Percentiles rank a stretch among this genome's conserved stretches.
These are phyloP conservation scores for Mechanitis mazaeus DNA, from an alignment of 2,888 invertebrate genomes.

Conservation along the genomic window DNA sequence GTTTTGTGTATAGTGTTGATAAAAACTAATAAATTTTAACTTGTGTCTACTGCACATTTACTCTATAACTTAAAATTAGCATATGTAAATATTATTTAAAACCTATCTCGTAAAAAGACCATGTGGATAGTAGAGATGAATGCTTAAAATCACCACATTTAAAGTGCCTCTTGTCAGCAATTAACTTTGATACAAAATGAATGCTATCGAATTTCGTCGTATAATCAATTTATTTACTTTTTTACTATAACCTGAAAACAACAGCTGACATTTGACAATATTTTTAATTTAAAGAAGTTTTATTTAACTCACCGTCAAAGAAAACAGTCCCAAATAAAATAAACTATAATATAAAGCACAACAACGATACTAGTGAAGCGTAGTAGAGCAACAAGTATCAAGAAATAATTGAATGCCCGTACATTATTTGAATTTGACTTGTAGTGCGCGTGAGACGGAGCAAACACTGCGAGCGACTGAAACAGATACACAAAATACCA, in stretches of 20 bases:
- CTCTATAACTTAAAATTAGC: no score
- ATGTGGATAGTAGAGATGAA: slow-evolving; percentile 15
- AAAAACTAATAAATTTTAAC: no score
- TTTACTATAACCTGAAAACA: slow-evolving; percentile 26
- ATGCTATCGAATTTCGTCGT: slow-evolving; percentile 15
- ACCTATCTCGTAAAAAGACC: slow-evolving; percentile 7
- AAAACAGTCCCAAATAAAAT: slow-evolving; percentile 23
- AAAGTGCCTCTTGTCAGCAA: slow-evolving; percentile 11
- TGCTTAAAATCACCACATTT: slow-evolving; percentile 13
- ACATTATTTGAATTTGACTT: slow-evolving; percentile 51
- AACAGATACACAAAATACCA: slow-evolving; percentile 32
- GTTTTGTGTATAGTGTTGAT: no score
- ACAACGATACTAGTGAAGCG: slow-evolving; percentile 31
- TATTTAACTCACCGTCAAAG: slow-evolving; percentile 27
- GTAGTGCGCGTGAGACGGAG: slow-evolving; percentile 48
- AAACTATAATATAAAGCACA: slow-evolving; percentile 19
- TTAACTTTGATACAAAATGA: slow-evolving; percentile 8
- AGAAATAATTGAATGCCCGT: slow-evolving; percentile 47
- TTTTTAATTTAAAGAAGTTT: slow-evolving; percentile 9
- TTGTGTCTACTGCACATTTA: no score
- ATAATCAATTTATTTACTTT: slow-evolving; percentile 25
- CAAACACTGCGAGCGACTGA: slow-evolving; percentile 36
- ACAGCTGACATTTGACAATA: slow-evolving; percentile 24
- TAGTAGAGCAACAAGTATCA: slow-evolving; percentile 40
- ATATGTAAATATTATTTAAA: no score